Percentiles rank a stretch among this genome's conserved stretches.
phyloP scores from a whole-genome alignment of 2,888 invertebrate species.

The Hyposoter didymator region DNA sequence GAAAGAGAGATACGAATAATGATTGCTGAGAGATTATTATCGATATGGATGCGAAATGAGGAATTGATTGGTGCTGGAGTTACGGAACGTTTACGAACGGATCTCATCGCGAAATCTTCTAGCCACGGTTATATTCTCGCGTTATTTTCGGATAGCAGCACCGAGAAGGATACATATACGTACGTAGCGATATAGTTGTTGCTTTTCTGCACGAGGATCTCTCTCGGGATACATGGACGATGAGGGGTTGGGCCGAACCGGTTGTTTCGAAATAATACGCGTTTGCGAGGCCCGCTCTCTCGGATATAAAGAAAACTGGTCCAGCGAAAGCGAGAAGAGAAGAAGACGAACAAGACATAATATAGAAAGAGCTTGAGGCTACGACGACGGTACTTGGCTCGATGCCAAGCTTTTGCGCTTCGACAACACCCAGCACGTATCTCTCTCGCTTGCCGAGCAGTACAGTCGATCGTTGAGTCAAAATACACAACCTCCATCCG shows the following conservation, averaged over 20 bases:
- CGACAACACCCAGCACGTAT: constrained; percentile 33
- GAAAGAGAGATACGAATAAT: background rate
- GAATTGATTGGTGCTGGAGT: background rate
- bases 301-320: constrained; percentile 63
- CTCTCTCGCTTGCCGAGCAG: background rate
- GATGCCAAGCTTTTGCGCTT: constrained; percentile 66
- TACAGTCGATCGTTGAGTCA: background rate
- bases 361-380: constrained; percentile 7
- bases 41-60: background rate
- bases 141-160: constrained; percentile 43
- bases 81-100: constrained; percentile 1
- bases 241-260: constrained; percentile 57
- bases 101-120: constrained; percentile 1
- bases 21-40: background rate
- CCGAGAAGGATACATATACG: constrained; percentile 25
- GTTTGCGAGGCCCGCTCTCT: constrained; percentile 31
- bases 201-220: constrained; percentile 31
- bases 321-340: constrained; percentile 63
- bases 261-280: constrained; percentile 66
- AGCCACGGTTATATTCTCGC: constrained; percentile 36
- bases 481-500: constrained; percentile 9
- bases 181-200: constrained; percentile 11
- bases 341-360: constrained; percentile 22
- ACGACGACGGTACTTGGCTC: constrained; percentile 65
- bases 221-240: constrained; percentile 36